Base-by-base conservation (phyloP, 2,888 invertebrate genomes). In the Herminia tarsipennalis region DNA sequence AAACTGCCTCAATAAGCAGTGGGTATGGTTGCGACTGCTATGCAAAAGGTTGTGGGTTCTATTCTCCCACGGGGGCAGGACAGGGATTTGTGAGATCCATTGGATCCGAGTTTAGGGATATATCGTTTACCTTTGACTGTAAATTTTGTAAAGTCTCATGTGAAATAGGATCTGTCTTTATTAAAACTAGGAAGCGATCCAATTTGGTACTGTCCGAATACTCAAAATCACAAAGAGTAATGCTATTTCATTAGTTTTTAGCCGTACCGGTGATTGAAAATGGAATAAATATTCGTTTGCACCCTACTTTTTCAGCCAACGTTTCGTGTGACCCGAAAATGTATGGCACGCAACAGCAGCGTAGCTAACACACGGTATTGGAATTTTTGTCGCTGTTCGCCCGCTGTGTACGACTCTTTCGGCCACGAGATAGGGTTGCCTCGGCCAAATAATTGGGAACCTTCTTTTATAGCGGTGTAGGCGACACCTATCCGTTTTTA, bases 311-410 rank as follows among this genome's bases (percentile, higher is more conserved):
- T 73, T 71, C 60, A 55, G 59, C 64, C 68, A 68, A 70, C 67
- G 58, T 66, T 83, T 83, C 86, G 86, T 85, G 86, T 62, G 84
- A 83, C 83, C 86, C 76, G 61, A 83, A 85, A 85, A 80, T 77
- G 76, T 71, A 74, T 55, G 71, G 78, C 86, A 86, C 86, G 86
- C 86, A 75, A 86, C 66, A 58, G 67, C 60, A 53, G 55, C 56
- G 52, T 54, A 51, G 69, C 53, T 57, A 64, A 69, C 72, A 74
- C 73, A 70, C 67, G 69, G 72, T 75, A 81, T 76, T 73, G 81
- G 81, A 80, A 80, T 81, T 83, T 81, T 78, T 73, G 70, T 69
- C 70, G 74, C 70, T 73, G 70, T 74, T 72, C 70, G 58, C 59
- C 70, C 56, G 50, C 61, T 65, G 56, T 62, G 64, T 67, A 73